Evolutionary conservation across 1,140 invertebrate species (phyloP).

Genomic region (Gryllus bimaculatus): DNA sequence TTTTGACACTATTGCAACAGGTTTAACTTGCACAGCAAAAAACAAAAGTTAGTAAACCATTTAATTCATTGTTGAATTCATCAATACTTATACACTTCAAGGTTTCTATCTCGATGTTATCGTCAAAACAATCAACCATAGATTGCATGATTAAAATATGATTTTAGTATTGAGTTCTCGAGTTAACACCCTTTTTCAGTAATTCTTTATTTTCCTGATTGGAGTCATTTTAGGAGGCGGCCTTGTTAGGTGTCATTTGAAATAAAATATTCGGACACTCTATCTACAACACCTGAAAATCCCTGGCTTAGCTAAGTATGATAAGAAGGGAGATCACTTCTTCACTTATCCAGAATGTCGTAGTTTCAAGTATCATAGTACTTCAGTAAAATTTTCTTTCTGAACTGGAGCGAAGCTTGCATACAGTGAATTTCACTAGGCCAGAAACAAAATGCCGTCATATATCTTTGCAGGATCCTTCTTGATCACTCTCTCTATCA

Average conservation of each 20-base stretch:
- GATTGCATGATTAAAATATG: too few species aligned
- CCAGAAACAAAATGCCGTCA: conserved; percentile 54
- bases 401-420: conserved; percentile 31
- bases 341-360: conserved; percentile 69
- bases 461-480: conserved; percentile 53
- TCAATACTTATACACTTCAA: too few species aligned
- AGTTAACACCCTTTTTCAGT: too few species aligned
- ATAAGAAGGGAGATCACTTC: conserved; percentile 64
- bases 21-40: too few species aligned
- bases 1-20: too few species aligned
- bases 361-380: conserved; percentile 62
- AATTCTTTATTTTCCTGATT: not conserved
- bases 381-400: conserved; percentile 28
- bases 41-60: too few species aligned
- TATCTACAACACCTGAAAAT: conserved; percentile 68
- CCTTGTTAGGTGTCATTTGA: conserved; percentile 32
- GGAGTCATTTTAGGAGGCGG: conserved; percentile 28
- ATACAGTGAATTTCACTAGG: conserved; percentile 35
- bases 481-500: too few species aligned
- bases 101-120: too few species aligned
- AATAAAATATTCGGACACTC: conserved; percentile 57
- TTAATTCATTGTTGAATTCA: too few species aligned
- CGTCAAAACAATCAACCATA: too few species aligned
- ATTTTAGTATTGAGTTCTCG: too few species aligned
- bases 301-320: conserved; percentile 64